A percentile compares a stretch with the other conserved stretches of the same genome.
phyloP scores from a whole-genome alignment of 2,113 vertebrate species.

The Circaetus gallicus region DNA sequence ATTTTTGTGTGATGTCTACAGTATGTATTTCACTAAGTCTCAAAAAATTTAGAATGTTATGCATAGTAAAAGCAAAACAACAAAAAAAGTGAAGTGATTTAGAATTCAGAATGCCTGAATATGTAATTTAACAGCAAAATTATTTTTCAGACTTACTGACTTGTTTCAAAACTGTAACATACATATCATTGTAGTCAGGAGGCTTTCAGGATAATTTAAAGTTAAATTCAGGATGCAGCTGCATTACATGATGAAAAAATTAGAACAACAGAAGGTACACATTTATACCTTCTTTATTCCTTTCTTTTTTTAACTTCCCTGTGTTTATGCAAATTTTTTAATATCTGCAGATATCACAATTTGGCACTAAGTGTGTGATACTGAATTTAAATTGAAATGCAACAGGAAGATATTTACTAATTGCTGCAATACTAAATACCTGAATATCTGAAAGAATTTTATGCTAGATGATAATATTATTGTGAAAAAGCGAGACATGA shows the following conservation, averaged over 20 bases:
- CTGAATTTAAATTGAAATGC: not conserved
- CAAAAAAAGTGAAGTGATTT: not conserved
- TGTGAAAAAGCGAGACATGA: not conserved
- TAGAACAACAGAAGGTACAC: not conserved
- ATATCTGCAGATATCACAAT: not conserved
- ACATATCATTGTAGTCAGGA: not conserved
- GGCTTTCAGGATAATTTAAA: not conserved
- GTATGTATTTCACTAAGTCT: not conserved
- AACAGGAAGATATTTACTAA: not conserved
- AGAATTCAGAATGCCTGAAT: not conserved
- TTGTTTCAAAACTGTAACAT: not conserved
- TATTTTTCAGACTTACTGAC: not conserved
- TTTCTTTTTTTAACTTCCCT: not conserved
- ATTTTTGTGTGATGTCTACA: not conserved
- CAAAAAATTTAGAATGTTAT: not conserved
- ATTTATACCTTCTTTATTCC: not conserved
- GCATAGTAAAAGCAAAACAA: not conserved
- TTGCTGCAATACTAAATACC: not conserved
- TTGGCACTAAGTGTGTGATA: not conserved
- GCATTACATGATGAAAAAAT: not conserved
- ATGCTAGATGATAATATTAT: not conserved
- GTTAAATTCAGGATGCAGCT: not conserved
- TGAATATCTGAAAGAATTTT: not conserved
- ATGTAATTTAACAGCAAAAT: not conserved
- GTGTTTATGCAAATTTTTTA: not conserved